Conservation (phyloP, 2,888 invertebrate species). For the Sesia apiformis region DNA sequence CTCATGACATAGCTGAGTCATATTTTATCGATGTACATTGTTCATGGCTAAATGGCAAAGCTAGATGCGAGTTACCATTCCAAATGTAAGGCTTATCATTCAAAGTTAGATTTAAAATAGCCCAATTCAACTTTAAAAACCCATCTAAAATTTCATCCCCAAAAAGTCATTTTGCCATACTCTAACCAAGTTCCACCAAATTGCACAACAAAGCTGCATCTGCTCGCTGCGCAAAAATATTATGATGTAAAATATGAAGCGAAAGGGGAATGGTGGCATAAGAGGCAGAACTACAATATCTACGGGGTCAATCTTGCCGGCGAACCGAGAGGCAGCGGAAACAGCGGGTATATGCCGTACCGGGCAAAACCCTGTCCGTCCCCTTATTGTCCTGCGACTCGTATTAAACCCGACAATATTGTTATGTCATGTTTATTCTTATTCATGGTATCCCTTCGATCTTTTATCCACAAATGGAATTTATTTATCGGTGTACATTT, state of each 20-base stretch:
- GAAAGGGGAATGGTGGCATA: background rate
- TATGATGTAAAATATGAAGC: background rate
- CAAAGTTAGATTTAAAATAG: no score
- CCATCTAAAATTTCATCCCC: no score
- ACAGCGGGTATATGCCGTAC: background rate
- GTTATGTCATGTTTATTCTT: slow-evolving; percentile 34
- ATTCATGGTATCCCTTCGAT: slow-evolving; percentile 19
- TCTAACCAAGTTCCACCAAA: background rate
- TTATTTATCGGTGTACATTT: slow-evolving; percentile 35
- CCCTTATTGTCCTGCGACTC: slow-evolving; percentile 9
- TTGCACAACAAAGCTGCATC: background rate
- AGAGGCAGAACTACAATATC: background rate
- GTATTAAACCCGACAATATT: slow-evolving; percentile 23
- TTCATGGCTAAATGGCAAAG: no score
- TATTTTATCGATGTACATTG: no score
- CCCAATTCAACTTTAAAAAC: no score
- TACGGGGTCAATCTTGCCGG: background rate
- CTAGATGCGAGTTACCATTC: no score
- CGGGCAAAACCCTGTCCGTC: slow-evolving; percentile 1
- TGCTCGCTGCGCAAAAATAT: background rate
- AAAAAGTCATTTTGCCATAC: no score
- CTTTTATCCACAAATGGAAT: slow-evolving; percentile 18
- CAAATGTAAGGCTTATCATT: no score
- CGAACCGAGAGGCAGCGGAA: background rate
- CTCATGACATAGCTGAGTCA: no score